Evolutionary conservation across 2,888 invertebrate genomes (phyloP), one percentile per base, ranked within the genome.

Genomic region (Oligia strigilis): DNA sequence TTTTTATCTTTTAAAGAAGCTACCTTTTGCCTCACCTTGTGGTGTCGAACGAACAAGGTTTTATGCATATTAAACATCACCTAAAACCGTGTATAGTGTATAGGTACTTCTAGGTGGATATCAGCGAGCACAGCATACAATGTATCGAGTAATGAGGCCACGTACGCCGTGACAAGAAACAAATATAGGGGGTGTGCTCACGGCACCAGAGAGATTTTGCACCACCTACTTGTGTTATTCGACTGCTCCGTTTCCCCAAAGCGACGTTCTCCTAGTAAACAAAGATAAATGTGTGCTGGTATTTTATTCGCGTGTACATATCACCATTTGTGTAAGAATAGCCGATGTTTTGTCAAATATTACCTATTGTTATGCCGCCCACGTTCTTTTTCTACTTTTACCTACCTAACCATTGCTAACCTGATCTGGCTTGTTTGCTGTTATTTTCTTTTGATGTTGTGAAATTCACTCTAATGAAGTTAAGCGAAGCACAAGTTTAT

Each of bases 61-160:
- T 85, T 79, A 83, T 81, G 81, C 83, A 86, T 85, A 86, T 84
- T 81, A 88, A 89, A 87, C 87, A 83, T 85, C 78, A 78, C 78
- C 80, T 82, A 82, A 88, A 81, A 78, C 72, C 19, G 78, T 65
- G 60, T 65, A 49, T 67, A 74, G n/a, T 65, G 60, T 65, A 49
- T 67, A 74, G 19, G 40, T n/a, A 40, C 3, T 72, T n/a, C 78
- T 71, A 46, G 72, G 72, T 84, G 74, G 76, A 83, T 90, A 90
- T 86, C 88, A 88, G 85, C 86, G 87, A 87, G 86, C 82, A 88
- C 88, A 88, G 88, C 88, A 89, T 90, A 82, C 90, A 90, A 90
- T 90, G 90, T 92, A 90, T 88, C 88, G 55, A 83, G 92, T 94
- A 95, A 95, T 94, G 94, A 93, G 93, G 91, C 90, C 95, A 95